These are phyloP conservation scores for Xenopus petersii DNA, from an alignment of 2,797 vertebrate genomes.

Conservation along the genomic window DNA sequence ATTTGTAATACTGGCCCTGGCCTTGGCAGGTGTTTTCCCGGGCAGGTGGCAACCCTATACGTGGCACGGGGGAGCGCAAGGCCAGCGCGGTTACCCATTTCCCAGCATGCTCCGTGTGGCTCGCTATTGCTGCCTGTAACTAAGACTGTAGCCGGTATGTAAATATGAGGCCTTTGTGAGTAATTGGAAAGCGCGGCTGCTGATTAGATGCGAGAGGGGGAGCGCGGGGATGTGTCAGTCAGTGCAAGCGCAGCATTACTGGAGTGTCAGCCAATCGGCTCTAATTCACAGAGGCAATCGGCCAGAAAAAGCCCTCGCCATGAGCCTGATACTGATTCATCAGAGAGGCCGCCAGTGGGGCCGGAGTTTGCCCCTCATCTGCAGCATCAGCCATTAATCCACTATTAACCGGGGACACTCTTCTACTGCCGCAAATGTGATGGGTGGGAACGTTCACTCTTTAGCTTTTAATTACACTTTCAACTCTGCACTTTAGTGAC, in stretches of 20 bases:
- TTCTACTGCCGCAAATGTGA: not conserved
- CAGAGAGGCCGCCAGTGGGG: slow-evolving; percentile 59
- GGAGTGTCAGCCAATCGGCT: slow-evolving; percentile 88
- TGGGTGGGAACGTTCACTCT: not conserved
- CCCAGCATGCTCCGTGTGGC: too few relatives aligned
- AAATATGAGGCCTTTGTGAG: too few relatives aligned
- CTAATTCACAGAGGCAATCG: slow-evolving; percentile 83
- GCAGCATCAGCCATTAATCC: not conserved
- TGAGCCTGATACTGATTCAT: slow-evolving; percentile 81
- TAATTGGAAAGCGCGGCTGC: slow-evolving; percentile 89
- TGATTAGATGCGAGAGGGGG: slow-evolving; percentile 74
- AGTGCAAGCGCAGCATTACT: slow-evolving; percentile 86
- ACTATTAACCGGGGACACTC: not conserved
- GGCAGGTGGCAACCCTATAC: too few relatives aligned
- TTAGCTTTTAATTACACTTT: slow-evolving; percentile 4
- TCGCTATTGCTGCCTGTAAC: too few relatives aligned
- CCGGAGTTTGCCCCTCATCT: slow-evolving; percentile 41
- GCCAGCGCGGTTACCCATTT: too few relatives aligned
- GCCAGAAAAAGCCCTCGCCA: slow-evolving; percentile 81
- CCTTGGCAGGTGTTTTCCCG: too few relatives aligned
- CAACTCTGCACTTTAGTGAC: not conserved
- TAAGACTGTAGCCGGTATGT: slow-evolving; percentile 59
- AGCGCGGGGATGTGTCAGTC: slow-evolving; percentile 78
- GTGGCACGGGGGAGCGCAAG: too few relatives aligned
- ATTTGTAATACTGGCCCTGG: too few relatives aligned